phyloP scores from a whole-genome alignment of 1,140 invertebrate species.

The Dreissena rostriformis region DNA sequence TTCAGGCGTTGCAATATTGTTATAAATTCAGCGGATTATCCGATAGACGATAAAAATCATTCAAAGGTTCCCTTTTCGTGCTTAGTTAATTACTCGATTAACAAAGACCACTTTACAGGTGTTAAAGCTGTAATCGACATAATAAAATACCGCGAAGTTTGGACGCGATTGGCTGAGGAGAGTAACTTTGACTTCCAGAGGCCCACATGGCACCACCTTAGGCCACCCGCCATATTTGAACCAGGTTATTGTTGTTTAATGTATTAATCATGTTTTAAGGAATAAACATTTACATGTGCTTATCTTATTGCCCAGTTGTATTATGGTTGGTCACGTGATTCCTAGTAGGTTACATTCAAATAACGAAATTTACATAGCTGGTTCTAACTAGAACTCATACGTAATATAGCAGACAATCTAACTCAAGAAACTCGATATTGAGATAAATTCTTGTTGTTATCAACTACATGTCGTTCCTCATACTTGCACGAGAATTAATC shows the following conservation, averaged over 20 bases:
- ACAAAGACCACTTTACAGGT: background rate
- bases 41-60: background rate
- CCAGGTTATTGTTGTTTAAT: background rate
- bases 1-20: background rate
- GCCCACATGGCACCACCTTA: constrained; percentile 29
- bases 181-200: constrained; percentile 50
- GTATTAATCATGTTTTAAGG: background rate
- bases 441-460: too few relatives aligned
- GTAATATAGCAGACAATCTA: too few relatives aligned
- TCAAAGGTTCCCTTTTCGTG: background rate
- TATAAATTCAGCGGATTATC: background rate
- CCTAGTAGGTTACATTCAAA: too few relatives aligned
- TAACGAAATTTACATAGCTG: too few relatives aligned
- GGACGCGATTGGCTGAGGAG: constrained; percentile 44
- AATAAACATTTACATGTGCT: too few relatives aligned
- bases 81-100: background rate
- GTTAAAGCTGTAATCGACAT: constrained; percentile 44
- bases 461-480: too few relatives aligned
- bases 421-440: too few relatives aligned
- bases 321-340: too few relatives aligned
- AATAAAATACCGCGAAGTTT: constrained; percentile 28
- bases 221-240: background rate
- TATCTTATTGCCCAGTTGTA: too few relatives aligned
- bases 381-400: too few relatives aligned
- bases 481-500: too few relatives aligned